These are phyloP conservation scores for Meloe dianella DNA, from an alignment of 2,888 invertebrate genomes.

Conservation along the genomic window DNA sequence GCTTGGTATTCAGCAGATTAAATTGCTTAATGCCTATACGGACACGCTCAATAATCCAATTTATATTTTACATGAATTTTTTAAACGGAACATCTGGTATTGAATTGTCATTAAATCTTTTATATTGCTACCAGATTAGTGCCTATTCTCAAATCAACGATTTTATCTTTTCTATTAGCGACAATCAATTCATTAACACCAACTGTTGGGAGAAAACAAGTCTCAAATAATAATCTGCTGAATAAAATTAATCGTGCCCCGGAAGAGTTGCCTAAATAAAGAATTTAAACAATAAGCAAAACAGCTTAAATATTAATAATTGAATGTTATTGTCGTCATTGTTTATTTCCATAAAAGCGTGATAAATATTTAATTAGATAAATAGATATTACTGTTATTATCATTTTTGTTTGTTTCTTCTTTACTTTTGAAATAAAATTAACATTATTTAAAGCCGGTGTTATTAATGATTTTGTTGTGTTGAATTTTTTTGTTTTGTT, in stretches of 20 bases:
- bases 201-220: neutral
- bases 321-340: neutral
- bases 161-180: neutral
- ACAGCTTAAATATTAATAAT: neutral
- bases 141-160: neutral
- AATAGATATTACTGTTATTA: neutral
- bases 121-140: neutral
- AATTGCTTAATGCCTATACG: conserved; percentile 19
- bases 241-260: neutral
- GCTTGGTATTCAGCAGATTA: conserved; percentile 26
- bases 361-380: neutral
- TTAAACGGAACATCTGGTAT: neutral
- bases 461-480: neutral
- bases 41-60: neutral
- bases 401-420: too few species aligned
- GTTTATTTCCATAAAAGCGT: neutral
- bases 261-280: neutral
- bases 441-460: neutral
- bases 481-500: conserved; percentile 1
- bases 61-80: neutral
- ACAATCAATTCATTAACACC: conserved; percentile 5
- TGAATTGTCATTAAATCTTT: neutral
- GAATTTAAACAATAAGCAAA: neutral
- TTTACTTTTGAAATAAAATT: neutral
- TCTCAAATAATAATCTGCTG: too few species aligned